Evolutionary conservation across 2,113 vertebrate genomes (phyloP), one percentile per base, ranked within the genome.

Genomic region (Embiotoca jacksoni): DNA sequence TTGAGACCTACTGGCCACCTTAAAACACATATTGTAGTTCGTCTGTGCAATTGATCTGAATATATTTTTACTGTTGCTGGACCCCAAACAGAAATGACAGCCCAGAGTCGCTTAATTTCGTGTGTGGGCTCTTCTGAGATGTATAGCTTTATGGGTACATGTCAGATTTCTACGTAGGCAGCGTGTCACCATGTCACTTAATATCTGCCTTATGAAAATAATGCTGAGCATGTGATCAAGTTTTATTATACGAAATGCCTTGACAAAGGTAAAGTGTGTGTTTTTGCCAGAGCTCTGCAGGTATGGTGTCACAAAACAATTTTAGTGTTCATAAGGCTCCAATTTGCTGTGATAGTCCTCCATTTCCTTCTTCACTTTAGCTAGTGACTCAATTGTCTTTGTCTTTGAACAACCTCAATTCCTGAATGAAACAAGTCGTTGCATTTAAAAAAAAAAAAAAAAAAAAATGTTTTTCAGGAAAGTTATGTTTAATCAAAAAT

Each of bases 141-240:
- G n/a, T 15, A 53, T 52, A 75, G 50, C 7, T 37, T 74, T 55
- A 44, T 23, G 33, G 35, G 64, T 70, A 53, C 6, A 32, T 61
- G 64, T 62, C 47, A 73, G 53, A 69, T 71, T 57, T 52, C n/a
- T 23, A 31, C 50, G 32, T 53, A 33, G 33, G 60, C 73, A 55
- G 23, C 46, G n/a, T 54, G 53, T 35, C 44, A 50, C 16, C n/a
- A 3, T 46, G 60, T 66, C 60, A 57, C 14, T 64, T 63, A 3
- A 56, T 58, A 68, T 78, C 63, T 39, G 23, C 49, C 15, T 54
- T 8, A 16, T 36, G 55, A 75, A 41, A 46, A 79, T 54, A 41
- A 54, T 41, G 23, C 16, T 56, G 5, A 50, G 8, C 16, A 47
- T 37, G 7, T 54, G 50, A 61, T 55, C 33, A 46, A 4, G 2